Conservation (phyloP, 2,113 vertebrate genomes). For the Charadrius vociferus region DNA sequence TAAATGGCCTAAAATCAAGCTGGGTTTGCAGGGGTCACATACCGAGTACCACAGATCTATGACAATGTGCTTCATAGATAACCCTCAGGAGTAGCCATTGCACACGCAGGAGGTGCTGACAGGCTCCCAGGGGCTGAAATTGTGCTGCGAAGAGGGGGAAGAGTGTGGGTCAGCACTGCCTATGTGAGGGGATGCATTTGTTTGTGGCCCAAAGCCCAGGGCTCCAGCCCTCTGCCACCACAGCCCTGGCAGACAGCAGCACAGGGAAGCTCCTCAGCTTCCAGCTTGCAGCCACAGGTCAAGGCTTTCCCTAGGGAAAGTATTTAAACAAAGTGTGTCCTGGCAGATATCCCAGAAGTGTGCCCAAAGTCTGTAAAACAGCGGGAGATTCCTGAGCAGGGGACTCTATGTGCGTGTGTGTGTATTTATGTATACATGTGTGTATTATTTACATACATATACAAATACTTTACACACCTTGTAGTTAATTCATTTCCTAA, state of each 20-base stretch:
- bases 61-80: accelerated
- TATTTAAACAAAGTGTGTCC: not conserved
- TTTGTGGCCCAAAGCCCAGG: not conserved
- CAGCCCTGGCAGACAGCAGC: not conserved
- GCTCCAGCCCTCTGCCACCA: not conserved
- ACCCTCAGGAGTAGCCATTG: not conserved
- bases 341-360: not conserved
- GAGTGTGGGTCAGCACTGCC: not conserved
- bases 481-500: not conserved
- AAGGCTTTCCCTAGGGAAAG: not conserved
- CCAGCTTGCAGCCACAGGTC: not conserved
- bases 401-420: too few relatives aligned
- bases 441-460: not conserved
- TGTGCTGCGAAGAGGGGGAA: not conserved
- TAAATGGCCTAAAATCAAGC: not conserved
- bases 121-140: not conserved
- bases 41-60: accelerated
- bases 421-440: not conserved
- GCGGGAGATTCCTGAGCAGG: not conserved
- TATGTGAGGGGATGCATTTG: accelerated
- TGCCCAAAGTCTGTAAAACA: not conserved
- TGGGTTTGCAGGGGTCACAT: not conserved
- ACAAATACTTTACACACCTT: not conserved
- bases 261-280: not conserved
- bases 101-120: not conserved